Evolutionary conservation across 1,140 invertebrate species (phyloP).

Genomic region (Hermatobates lingyangjiaoensis): DNA sequence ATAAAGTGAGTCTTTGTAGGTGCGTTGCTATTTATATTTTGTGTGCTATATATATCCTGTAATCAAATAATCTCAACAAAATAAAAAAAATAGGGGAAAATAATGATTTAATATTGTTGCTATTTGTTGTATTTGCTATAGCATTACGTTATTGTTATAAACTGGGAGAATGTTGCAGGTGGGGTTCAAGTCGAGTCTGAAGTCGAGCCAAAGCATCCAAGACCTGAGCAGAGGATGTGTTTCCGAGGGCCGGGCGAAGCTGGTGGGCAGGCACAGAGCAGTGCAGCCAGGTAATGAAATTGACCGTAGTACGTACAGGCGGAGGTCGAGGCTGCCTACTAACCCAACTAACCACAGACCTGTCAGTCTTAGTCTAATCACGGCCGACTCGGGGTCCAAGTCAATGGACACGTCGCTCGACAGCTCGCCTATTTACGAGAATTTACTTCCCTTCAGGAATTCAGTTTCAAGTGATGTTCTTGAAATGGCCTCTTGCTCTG

Average conservation of each 20-base stretch:
- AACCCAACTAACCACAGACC: conserved; percentile 9
- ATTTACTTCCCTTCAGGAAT: conserved; percentile 11
- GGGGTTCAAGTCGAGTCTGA: conserved; percentile 49
- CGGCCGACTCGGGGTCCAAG: conserved; percentile 9
- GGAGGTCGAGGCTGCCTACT: conserved; percentile 22
- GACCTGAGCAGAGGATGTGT: conserved; percentile 37
- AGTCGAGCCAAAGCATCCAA: conserved; percentile 63
- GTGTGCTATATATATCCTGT: too few species aligned
- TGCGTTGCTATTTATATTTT: too few species aligned
- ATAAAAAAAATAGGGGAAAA: too few species aligned
- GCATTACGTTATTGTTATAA: too few species aligned
- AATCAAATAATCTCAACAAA: too few species aligned
- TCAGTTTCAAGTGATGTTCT: conserved; percentile 12
- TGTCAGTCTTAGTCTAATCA: conserved; percentile 8
- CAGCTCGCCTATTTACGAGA: conserved; percentile 28
- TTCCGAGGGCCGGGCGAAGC: conserved; percentile 26
- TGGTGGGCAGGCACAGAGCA: conserved; percentile 23
- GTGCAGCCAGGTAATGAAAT: conserved; percentile 23
- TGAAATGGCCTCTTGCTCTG: conserved; percentile 7
- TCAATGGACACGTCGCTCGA: conserved; percentile 23
- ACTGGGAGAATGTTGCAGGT: conserved; percentile 40
- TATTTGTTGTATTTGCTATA: too few species aligned
- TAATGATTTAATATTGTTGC: too few species aligned
- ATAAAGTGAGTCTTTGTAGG: too few species aligned
- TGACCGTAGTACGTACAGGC: conserved; percentile 25